Conservation (phyloP, 2,797 vertebrate genomes). For the Tragopan temminckii region DNA sequence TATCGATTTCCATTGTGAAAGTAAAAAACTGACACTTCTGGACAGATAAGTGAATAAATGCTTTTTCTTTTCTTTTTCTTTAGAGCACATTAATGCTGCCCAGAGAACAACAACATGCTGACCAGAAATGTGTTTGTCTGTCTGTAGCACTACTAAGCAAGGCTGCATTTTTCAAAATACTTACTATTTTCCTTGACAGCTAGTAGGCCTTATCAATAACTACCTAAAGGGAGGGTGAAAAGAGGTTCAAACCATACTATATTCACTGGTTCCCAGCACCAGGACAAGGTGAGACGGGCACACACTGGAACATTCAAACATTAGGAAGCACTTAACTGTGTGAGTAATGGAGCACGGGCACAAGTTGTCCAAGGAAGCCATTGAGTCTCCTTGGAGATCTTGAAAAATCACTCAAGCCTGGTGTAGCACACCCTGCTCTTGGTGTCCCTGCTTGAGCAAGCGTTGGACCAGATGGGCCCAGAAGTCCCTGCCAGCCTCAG, state of each 20-base stretch:
- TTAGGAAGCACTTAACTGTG: not conserved
- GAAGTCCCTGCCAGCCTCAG: not conserved
- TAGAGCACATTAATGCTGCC: not conserved
- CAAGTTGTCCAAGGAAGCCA: not conserved
- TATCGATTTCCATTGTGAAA: not conserved
- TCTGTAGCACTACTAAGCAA: not conserved
- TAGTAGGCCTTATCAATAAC: not conserved
- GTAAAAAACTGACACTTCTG: not conserved
- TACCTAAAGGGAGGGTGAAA: not conserved
- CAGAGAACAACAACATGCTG: not conserved
- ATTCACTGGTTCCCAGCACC: not conserved
- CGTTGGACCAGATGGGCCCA: not conserved
- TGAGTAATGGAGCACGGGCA: not conserved
- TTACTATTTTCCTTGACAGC: accelerated
- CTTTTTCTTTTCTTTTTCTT: not conserved
- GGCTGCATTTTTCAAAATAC: not conserved
- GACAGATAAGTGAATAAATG: not conserved
- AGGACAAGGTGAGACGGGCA: not conserved
- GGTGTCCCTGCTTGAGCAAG: not conserved
- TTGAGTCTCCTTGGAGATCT: not conserved
- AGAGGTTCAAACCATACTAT: not conserved
- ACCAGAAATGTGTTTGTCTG: not conserved
- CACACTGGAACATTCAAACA: not conserved
- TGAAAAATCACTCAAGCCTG: not conserved
- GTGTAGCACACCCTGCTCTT: not conserved